Base-by-base conservation (phyloP, 2,888 invertebrate genomes). In the Meandrusa payeni region DNA sequence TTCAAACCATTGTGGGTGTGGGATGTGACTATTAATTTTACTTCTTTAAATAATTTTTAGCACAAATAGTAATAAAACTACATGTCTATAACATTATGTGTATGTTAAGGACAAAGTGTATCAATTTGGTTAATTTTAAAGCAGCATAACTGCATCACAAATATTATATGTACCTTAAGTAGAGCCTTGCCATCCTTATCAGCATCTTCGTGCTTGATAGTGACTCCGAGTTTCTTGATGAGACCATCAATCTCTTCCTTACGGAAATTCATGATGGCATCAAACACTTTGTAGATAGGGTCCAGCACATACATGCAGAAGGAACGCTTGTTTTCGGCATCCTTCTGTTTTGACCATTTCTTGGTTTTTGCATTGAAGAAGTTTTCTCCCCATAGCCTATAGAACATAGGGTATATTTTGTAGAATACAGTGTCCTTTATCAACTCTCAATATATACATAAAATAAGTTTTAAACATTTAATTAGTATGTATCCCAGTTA, bases 221-320 rank as follows among this genome's bases (percentile, higher is more conserved):
- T 91, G 69, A 99, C 95, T 52, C 95, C 95, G 57, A 99, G 91
- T 86, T 98, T 99, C 61, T 93, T 93, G 51, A 98, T 88, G 42
- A 99, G 91, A 33, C 90, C 91, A 34, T 95, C 93, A 48, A 95
- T 95, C 74, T 98, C 97, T 41, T 97, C 98, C 82, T 97, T 98
- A 86, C 95, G 95, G 91, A 95, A 95, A 89, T 95, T 95, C 97
- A 97, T 97, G 83, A 91, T 89, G 47, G 90, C 91, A 60, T 89
- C 89, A 69, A 91, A 90, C 77, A 95, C 96, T 91, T 98, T 97
- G 91, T 98, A 99, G 88, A 99, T 99, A 49, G 99, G 99, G 74
- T 98, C 97, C 79, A 99, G 89, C 66, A 99, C 96, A 88, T 99
- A 99, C 94, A 98, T 97, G 83, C 95, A 95, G 93, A 99, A 99